Percentiles rank a stretch among this genome's conserved stretches.
Conservation (phyloP, 1,140 invertebrate genomes). For the Papilio machaon region DNA sequence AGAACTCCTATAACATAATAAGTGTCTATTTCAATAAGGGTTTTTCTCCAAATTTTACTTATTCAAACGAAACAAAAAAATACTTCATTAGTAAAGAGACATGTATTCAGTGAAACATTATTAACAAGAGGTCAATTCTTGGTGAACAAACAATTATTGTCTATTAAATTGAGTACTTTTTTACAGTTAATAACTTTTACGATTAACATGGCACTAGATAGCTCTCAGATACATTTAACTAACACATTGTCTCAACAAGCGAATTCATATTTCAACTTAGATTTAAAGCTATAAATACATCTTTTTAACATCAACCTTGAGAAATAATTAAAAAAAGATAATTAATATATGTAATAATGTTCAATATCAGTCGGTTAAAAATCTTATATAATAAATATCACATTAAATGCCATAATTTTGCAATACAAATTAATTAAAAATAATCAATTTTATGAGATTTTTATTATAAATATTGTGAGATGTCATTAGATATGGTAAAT, state of each 20-base stretch:
- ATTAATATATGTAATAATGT: background rate
- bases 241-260: slow-evolving; percentile 29
- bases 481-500: slow-evolving; percentile 20
- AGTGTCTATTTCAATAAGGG: too few relatives aligned
- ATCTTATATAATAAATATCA: slow-evolving; percentile 37
- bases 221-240: slow-evolving; percentile 36
- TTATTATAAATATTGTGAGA: slow-evolving; percentile 32
- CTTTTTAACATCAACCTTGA: slow-evolving; percentile 9
- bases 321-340: slow-evolving; percentile 1
- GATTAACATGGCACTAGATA: slow-evolving; percentile 42
- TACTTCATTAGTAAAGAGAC: background rate
- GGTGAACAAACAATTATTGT: slow-evolving; percentile 27
- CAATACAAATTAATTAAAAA: slow-evolving; percentile 25
- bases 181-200: background rate
- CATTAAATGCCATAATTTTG: slow-evolving; percentile 26
- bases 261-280: slow-evolving; percentile 33
- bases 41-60: background rate
- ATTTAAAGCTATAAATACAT: slow-evolving; percentile 23
- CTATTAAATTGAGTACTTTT: slow-evolving; percentile 29
- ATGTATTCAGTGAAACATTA: slow-evolving; percentile 28
- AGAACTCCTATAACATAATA: too few relatives aligned
- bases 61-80: background rate
- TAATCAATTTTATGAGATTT: slow-evolving; percentile 1
- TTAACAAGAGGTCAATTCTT: slow-evolving; percentile 12
- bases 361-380: slow-evolving; percentile 26